Percentiles rank a stretch among this genome's conserved stretches.
Conservation (phyloP, 2,888 invertebrate species). For the Andrena bicolor region DNA sequence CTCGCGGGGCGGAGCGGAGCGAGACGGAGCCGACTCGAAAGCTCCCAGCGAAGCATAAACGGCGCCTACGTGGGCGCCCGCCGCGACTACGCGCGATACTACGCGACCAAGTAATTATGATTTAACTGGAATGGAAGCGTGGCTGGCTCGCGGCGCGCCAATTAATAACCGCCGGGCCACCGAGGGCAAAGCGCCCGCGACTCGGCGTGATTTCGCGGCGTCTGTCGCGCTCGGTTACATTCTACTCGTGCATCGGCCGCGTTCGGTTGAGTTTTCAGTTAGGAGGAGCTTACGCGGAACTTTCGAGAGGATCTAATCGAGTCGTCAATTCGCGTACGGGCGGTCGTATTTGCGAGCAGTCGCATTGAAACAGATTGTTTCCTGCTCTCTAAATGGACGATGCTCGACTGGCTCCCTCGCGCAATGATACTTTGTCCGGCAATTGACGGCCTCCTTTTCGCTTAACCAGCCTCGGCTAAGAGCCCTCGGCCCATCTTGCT, state of each 20-base stretch:
- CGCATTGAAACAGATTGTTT: slow-evolving; percentile 82
- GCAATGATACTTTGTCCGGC: slow-evolving; percentile 5
- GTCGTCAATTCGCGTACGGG: background rate
- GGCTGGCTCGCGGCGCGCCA: slow-evolving; percentile 63
- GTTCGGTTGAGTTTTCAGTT: background rate
- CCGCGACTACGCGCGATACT: slow-evolving; percentile 52
- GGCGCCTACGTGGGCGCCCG: slow-evolving; percentile 73
- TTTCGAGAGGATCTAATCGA: slow-evolving; percentile 10
- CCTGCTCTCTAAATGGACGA: slow-evolving; percentile 77
- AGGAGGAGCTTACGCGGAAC: background rate
- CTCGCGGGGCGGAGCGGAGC: background rate
- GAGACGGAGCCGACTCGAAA: slow-evolving; percentile 25
- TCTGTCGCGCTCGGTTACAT: background rate
- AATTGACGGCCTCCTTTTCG: slow-evolving; percentile 31
- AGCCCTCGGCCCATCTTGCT: background rate
- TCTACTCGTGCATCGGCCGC: background rate
- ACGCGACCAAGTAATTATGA: slow-evolving; percentile 73
- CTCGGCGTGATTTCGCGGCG: background rate
- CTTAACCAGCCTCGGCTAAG: background rate
- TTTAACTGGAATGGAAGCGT: slow-evolving; percentile 74
- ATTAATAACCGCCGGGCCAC: slow-evolving; percentile 32
- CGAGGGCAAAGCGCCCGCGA: background rate
- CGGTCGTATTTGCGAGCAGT: slow-evolving; percentile 45
- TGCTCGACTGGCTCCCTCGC: slow-evolving; percentile 24
- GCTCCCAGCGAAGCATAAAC: slow-evolving; percentile 67